Conservation (phyloP, 1,140 invertebrate genomes). For the Drosophila takahashii region DNA sequence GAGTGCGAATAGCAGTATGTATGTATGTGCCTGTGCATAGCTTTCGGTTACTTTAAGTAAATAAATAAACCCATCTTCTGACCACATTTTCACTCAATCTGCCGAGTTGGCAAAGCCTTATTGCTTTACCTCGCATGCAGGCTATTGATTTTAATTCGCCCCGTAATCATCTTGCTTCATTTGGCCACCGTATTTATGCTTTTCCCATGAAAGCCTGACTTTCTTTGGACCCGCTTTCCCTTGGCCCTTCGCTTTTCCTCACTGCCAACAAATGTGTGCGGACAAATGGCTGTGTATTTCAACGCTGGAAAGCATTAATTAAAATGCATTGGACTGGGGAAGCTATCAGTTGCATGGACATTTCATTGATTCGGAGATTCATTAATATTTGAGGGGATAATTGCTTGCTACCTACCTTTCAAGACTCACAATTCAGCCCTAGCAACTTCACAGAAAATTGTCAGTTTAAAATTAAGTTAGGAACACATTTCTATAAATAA, state of each 20-base stretch:
- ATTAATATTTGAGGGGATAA: background rate
- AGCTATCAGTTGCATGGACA: background rate
- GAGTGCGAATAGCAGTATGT: background rate
- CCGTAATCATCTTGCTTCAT: conserved; percentile 9
- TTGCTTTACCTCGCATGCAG: conserved; percentile 3
- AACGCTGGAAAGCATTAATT: conserved; percentile 5
- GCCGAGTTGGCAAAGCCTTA: background rate
- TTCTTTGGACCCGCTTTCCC: background rate
- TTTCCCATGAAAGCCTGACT: conserved; percentile 6
- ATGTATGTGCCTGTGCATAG: background rate
- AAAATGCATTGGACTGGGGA: background rate
- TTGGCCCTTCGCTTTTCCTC: background rate
- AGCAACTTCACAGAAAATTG: background rate
- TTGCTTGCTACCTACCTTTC: background rate
- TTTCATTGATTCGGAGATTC: background rate
- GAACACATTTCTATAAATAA: background rate
- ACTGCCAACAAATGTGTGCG: conserved; percentile 3
- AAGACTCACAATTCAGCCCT: too few relatives aligned
- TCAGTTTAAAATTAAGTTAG: background rate
- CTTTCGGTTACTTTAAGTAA: conserved; percentile 17
- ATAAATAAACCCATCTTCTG: conserved; percentile 32
- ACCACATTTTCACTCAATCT: conserved; percentile 12
- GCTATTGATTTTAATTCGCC: conserved; percentile 34
- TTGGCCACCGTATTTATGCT: conserved; percentile 5
- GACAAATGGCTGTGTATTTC: conserved; percentile 2